Evolutionary conservation across 2,113 vertebrate genomes (phyloP).

Genomic region (Ciconia stormi): DNA sequence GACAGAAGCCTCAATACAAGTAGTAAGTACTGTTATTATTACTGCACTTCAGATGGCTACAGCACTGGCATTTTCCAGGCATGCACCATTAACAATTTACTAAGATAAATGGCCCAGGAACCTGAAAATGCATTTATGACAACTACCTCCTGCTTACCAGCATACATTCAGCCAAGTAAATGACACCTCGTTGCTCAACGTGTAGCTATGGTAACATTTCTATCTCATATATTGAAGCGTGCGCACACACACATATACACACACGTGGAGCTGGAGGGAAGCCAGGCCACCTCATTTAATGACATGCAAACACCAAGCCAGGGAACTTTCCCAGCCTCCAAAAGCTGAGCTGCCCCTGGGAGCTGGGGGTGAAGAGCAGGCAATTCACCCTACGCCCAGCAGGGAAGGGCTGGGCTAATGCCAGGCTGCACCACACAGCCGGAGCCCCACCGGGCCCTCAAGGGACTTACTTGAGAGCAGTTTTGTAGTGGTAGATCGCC

Average conservation of each 20-base stretch:
- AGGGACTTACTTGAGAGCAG: constrained; percentile 81
- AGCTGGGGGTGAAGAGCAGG: not conserved
- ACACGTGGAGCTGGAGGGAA: not conserved
- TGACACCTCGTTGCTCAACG: not conserved
- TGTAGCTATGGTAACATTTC: constrained; percentile 42
- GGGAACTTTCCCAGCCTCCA: not conserved
- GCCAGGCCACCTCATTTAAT: not conserved
- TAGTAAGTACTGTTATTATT: constrained; percentile 45
- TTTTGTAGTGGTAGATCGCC: constrained; percentile 92
- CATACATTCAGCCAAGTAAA: not conserved
- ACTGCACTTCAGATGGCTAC: constrained; percentile 10
- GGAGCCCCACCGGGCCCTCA: rapidly evolving
- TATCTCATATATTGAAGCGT: not conserved
- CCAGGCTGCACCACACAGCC: not conserved
- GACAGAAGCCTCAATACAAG: constrained; percentile 36
- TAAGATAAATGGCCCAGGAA: constrained; percentile 39
- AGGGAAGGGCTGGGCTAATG: not conserved
- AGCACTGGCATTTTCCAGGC: not conserved
- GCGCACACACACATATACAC: not conserved
- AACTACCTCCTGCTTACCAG: constrained; percentile 26
- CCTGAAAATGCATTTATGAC: constrained; percentile 31
- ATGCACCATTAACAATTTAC: constrained; percentile 44
- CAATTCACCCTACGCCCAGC: rapidly evolving
- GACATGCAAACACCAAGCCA: not conserved
- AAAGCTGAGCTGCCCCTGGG: not conserved